phyloP scores from a whole-genome alignment of 2,797 vertebrate species.

The Gorsachius magnificus region DNA sequence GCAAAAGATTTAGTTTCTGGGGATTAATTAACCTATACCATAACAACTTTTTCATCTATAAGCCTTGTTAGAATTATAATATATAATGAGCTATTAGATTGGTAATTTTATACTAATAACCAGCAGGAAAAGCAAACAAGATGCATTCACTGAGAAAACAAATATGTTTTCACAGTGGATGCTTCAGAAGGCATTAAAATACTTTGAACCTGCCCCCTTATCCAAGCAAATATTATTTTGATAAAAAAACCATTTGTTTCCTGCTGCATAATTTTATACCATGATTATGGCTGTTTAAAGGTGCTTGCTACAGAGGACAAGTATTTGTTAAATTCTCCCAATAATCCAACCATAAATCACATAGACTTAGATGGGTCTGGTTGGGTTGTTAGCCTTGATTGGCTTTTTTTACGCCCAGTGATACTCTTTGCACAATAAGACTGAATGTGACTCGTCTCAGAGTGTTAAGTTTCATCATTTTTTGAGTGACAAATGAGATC shows the following conservation, averaged over 20 bases:
- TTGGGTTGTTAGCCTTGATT: not conserved
- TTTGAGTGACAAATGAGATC: not conserved
- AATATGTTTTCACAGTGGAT: not conserved
- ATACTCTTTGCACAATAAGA: not conserved
- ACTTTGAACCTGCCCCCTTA: not conserved
- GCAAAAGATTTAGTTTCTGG: not conserved
- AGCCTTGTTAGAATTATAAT: not conserved
- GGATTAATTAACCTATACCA: not conserved
- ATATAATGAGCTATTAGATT: not conserved
- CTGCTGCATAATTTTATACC: not conserved
- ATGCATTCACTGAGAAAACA: not conserved
- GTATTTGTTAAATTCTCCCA: not conserved
- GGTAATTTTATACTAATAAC: not conserved
- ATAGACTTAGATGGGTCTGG: not conserved
- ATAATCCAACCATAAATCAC: not conserved
- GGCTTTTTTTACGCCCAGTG: not conserved
- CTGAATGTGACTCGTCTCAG: not conserved
- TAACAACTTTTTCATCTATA: not conserved
- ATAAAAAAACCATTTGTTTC: not conserved
- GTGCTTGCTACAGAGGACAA: not conserved
- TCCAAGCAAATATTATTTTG: not conserved
- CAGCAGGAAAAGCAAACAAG: not conserved
- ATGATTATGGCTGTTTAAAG: not conserved
- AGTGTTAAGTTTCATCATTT: not conserved
- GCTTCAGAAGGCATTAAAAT: not conserved